Evolutionary conservation across 2,797 vertebrate species (phyloP), one percentile per base, ranked within the genome.

Genomic region (Phoeniculus purpureus): DNA sequence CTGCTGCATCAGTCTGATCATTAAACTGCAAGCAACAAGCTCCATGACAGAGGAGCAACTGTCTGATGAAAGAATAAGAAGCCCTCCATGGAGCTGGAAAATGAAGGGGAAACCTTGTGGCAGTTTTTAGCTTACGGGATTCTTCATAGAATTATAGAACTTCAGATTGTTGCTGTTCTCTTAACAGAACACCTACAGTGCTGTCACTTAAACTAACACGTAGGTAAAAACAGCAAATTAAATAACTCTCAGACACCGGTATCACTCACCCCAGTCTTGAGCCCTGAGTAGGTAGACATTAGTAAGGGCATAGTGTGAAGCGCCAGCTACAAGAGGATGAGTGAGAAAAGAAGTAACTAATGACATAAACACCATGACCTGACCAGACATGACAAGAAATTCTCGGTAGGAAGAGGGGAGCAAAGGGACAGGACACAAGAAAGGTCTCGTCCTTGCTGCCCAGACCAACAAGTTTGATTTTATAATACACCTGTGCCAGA

Each of bases 31-130:
- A 71, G 10, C 14, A 64, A 48, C 0, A 1, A 81, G 47, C 45
- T 61, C 23, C 23, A 22, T 0, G 0, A 47, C 20, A 64, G 29
- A 29, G 4, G 10, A 2, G 0, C 34, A 55, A 45, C 17, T 8
- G 16, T 81, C 60, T 37, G 58, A 54, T 65, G n/a, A 20, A 79
- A 11, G 59, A 80, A 23, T 54, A 92, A 74, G 47, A 31, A 77
- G 21, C 16, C 25, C 43, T 48, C n/a, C n/a, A 34, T 3, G 18
- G 18, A 77, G 32, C 26, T 67, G 20, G n/a, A 74, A 78, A 7
- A 37, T 7, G 19, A 67, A 65, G 23, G 54, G 55, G 71, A 87
- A 13, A 40, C 10, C 40, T n/a, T 40, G 40, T 40, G 40, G 40
- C 40, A 40, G 40, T 15, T 40, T 40, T 40, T 40, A 40, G 40